These are phyloP conservation scores for Cydia splendana DNA, from an alignment of 1,140 invertebrate species.

Conservation along the genomic window DNA sequence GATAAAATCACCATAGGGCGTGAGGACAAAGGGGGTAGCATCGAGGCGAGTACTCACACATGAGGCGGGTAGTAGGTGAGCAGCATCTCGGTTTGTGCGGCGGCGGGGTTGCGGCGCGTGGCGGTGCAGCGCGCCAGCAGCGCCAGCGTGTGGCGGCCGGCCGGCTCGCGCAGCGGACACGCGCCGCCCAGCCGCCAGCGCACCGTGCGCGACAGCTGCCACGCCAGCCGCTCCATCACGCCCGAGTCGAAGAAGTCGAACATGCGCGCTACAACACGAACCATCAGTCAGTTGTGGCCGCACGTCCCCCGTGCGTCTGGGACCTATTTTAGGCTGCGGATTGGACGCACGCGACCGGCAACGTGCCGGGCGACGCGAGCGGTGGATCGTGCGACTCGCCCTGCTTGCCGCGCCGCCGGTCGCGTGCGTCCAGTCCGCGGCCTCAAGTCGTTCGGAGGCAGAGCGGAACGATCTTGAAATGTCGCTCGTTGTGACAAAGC, in stretches of 20 bases:
- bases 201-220: constrained; percentile 61
- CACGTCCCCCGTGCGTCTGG: too few species aligned
- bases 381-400: too few species aligned
- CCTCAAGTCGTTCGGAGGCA: too few species aligned
- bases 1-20: too few species aligned
- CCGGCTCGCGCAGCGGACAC: constrained; percentile 64
- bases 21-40: not conserved
- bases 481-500: too few species aligned
- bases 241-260: constrained; percentile 94
- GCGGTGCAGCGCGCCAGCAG: constrained; percentile 59
- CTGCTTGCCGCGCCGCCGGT: too few species aligned
- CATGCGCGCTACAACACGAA: constrained; percentile 83
- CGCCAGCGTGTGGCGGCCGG: constrained; percentile 65
- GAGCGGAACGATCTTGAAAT: too few species aligned
- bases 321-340: too few species aligned
- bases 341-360: too few species aligned
- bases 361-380: too few species aligned
- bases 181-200: constrained; percentile 66
- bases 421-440: too few species aligned
- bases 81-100: constrained; percentile 57
- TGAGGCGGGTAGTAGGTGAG: constrained; percentile 70
- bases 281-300: not conserved
- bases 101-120: constrained; percentile 59
- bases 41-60: constrained; percentile 54
- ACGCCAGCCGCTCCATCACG: constrained; percentile 92